Conservation (phyloP, 2,797 vertebrate genomes). For the Phataginus tricuspis region DNA sequence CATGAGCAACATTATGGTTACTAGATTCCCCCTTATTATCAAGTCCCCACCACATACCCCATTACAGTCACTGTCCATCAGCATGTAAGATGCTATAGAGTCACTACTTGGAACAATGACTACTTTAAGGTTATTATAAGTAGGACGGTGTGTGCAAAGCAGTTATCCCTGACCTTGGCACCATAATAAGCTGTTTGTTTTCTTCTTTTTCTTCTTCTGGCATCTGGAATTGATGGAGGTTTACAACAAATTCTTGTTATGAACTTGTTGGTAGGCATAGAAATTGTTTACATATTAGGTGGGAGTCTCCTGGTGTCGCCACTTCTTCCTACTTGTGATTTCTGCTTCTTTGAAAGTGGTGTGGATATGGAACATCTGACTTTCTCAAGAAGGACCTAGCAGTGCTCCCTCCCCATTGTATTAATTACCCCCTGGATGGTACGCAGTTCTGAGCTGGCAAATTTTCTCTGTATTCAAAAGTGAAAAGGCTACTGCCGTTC, state of each 20-base stretch:
- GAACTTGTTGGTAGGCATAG: slow-evolving; percentile 13
- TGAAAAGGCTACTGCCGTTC: background rate
- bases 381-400: background rate
- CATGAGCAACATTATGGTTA: too few species aligned
- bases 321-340: background rate
- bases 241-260: background rate
- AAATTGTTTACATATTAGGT: background rate
- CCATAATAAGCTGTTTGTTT: background rate
- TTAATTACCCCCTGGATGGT: background rate
- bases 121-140: background rate
- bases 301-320: background rate
- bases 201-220: background rate
- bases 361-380: background rate
- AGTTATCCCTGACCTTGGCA: background rate
- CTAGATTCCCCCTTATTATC: too few species aligned
- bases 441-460: background rate
- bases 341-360: slow-evolving; percentile 16
- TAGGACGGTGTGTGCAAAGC: background rate
- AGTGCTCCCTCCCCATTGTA: background rate
- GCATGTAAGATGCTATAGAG: too few species aligned
- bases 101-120: background rate
- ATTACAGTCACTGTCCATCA: too few species aligned
- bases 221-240: background rate
- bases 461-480: background rate
- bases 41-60: too few species aligned